phyloP scores from a whole-genome alignment of 2,797 vertebrate species.

The Poeciliopsis presidionis region DNA sequence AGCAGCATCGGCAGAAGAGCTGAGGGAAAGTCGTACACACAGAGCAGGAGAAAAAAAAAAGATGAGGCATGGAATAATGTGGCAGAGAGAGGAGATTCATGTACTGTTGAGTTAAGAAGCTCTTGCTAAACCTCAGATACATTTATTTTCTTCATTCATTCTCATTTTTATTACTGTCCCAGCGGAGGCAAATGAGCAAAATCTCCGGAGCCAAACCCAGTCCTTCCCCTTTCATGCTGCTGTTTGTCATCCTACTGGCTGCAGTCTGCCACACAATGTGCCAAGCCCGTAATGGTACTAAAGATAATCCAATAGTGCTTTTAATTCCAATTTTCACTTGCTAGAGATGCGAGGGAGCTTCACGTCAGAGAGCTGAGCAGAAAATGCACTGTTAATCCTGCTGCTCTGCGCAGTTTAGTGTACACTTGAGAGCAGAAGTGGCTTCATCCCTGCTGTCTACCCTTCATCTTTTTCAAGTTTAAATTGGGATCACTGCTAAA shows the following conservation, averaged over 20 bases:
- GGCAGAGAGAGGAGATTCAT: constrained; percentile 18
- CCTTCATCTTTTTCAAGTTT: constrained; percentile 46
- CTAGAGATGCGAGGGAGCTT: constrained; percentile 38
- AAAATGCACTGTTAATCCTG: constrained; percentile 47
- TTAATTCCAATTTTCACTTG: constrained; percentile 59
- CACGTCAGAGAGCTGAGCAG: constrained; percentile 21
- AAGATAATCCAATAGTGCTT: constrained; percentile 62
- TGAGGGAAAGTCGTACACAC: constrained; percentile 26
- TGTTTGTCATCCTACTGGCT: constrained; percentile 49
- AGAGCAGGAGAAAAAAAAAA: neutral
- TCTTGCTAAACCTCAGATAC: constrained; percentile 36
- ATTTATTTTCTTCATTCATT: constrained; percentile 33
- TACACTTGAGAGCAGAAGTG: constrained; percentile 47
- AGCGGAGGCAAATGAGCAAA: constrained; percentile 18
- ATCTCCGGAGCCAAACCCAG: constrained; percentile 39
- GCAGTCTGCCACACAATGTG: constrained; percentile 46
- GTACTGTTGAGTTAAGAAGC: constrained; percentile 34
- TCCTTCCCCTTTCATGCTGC: constrained; percentile 34
- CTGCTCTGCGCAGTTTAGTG: constrained; percentile 53
- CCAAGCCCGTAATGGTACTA: constrained; percentile 29
- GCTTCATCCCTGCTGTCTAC: constrained; percentile 36
- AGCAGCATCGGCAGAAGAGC: neutral
- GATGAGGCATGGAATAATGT: constrained; percentile 28
- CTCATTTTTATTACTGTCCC: constrained; percentile 38
- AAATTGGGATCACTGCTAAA: constrained; percentile 53